phyloP scores from a whole-genome alignment of 2,113 vertebrate genomes.

The Ranitomeya variabilis region DNA sequence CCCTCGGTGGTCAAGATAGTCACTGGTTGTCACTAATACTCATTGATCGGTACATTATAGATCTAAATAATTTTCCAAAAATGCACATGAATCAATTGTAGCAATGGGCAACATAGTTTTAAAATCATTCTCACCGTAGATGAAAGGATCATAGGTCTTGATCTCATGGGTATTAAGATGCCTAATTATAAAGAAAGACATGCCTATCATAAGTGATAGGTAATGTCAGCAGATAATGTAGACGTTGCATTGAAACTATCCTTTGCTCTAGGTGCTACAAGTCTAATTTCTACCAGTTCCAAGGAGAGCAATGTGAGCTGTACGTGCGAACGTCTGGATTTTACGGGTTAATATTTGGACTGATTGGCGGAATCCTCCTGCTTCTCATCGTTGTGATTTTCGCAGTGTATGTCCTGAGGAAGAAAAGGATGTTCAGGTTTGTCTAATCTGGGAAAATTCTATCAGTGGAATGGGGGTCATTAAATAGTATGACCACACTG shows the following conservation, averaged over 20 bases:
- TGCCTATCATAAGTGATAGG: background rate
- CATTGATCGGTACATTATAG: too few relatives aligned
- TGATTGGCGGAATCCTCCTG: constrained; percentile 65
- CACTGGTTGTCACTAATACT: too few relatives aligned
- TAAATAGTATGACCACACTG: too few relatives aligned
- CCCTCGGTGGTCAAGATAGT: too few relatives aligned
- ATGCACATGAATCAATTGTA: too few relatives aligned
- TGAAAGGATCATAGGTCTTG: too few relatives aligned
- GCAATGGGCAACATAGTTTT: too few relatives aligned
- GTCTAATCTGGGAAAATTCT: background rate
- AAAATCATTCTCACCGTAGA: too few relatives aligned
- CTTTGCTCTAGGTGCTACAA: constrained; percentile 63
- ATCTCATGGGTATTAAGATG: too few relatives aligned
- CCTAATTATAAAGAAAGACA: background rate
- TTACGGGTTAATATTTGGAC: constrained; percentile 72
- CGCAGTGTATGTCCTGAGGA: constrained; percentile 57
- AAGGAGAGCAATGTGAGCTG: constrained; percentile 68
- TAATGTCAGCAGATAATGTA: background rate
- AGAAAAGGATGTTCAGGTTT: constrained; percentile 32
- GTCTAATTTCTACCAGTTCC: constrained; percentile 62
- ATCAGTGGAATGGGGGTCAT: too few relatives aligned
- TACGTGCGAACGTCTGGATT: constrained; percentile 66
- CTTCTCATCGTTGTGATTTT: constrained; percentile 61
- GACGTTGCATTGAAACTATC: background rate
- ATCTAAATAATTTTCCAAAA: too few relatives aligned